Evolutionary conservation across 2,888 invertebrate species (phyloP), one percentile per base, ranked within the genome.

Genomic region (Lasioglossum oenotherae): DNA sequence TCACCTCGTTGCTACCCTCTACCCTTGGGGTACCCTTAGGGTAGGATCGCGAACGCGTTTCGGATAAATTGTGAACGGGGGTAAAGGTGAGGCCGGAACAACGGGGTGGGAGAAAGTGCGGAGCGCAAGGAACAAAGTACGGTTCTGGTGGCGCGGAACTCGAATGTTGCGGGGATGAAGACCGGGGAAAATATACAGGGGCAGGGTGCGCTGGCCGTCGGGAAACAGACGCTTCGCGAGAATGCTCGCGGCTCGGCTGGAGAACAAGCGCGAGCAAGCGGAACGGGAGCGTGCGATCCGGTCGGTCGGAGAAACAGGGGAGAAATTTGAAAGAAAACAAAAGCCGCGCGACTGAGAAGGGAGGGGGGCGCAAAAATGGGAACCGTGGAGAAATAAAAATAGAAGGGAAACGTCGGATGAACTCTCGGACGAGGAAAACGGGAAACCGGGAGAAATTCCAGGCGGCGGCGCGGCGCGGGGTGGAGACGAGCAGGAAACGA

Each of bases 401-500:
- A 67, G 19, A 35, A 35, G 64, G 31, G 64, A 35, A 67, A 31
- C 64, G 60, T n/a, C 60, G 60, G 60, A 60, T 27, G 60, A 60
- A 12, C 60, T 4, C 14, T 27, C 14, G 27, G 27, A 44, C 44
- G 44, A 44, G 44, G 44, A 60, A 27, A 10, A 27, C 60, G 12
- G 60, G n/a, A n/a, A n/a, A 12, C n/a, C 19, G 49, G 49, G 60
- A 12, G 60, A 27, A 60, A 60, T 60, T 27, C 12, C 60, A 60
- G 27, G 14, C 14, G 60, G 31, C 31, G 31, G 60, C 0, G n/a
- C 2, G 23, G 4, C 3, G 27, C 2, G 57, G 8, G n/a, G 4
- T n/a, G 2, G 8, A 78, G 60, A 82, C 76, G 44, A 82, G 69
- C 76, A 77, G 80, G 71, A 69, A 82, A 82, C 74, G 80, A 69